Base-by-base conservation (phyloP, 2,113 vertebrate species). In the Pachyramphus minor region DNA sequence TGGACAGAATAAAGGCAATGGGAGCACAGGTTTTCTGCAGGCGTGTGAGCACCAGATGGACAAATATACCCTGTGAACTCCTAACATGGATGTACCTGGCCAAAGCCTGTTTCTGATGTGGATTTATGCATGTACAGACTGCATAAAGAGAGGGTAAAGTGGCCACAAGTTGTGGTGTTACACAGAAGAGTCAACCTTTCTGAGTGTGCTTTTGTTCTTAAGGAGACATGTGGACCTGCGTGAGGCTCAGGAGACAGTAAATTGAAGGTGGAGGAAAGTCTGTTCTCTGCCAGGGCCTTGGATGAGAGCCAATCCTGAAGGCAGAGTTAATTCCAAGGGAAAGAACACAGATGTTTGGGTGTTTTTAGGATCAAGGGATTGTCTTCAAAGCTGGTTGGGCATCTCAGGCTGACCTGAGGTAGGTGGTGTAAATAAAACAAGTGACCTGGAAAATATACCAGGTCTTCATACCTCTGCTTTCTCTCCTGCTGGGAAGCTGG, bases 331-430 rank as follows among this genome's bases (percentile, higher is more conserved):
- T 82, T 84, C 81, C 58, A 50, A 53, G 21, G 69, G 67, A 49
- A 68, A 79, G 76, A 94, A 62, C 67, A 52, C 39, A 80, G 66
- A n/a, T 4, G 0, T 82, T 94, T 88, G 53, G 30, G 49, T 91
- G 77, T 42, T 87, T 93, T 75, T 60, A 60, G 69, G 69, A 96
- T 91, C 91, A 92, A 90, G 94, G 77, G 33, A 14, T 87, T 66
- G 84, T 28, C 77, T 92, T 95, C 94, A 92, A 94, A 95, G 87
- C 66, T 76, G 62, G 13, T 45, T 64, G 84, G 84, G 58, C 87
- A 96, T 94, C 89, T 68, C 41, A 15, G 91, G 50, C 47, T 93
- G 82, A 84, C 62, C 71, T 69, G 37, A 69, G 73, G 62, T 87
- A 82, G 80, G 39, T 63, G 56, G 47, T 79, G 52, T 84, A 91